A percentile compares a stretch with the other conserved stretches of the same genome.
Conservation (phyloP, 2,797 vertebrate species). For the Microctenopoma stevenorrisi region DNA sequence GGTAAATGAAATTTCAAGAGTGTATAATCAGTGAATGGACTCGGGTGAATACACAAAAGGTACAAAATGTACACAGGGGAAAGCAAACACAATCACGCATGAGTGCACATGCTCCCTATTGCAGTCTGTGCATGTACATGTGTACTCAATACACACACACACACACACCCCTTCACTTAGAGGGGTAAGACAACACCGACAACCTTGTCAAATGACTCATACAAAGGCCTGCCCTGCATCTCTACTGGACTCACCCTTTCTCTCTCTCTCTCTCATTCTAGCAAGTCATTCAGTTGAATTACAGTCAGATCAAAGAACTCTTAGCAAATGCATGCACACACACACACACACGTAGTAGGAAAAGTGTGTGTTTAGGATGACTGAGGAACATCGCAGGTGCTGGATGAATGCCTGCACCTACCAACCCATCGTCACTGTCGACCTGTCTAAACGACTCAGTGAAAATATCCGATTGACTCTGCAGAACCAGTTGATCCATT, state of each 20-base stretch:
- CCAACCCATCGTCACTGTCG: slow-evolving; percentile 43
- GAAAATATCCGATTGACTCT: slow-evolving; percentile 35
- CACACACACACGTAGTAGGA: slow-evolving; percentile 7
- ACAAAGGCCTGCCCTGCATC: slow-evolving; percentile 9
- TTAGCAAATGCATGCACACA: slow-evolving; percentile 9
- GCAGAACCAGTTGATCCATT: slow-evolving; percentile 11
- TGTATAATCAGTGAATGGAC: slow-evolving; percentile 45
- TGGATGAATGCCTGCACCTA: slow-evolving; percentile 50
- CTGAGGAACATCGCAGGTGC: slow-evolving; percentile 26
- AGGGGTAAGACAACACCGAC: slow-evolving; percentile 35
- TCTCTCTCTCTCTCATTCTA: neutral
- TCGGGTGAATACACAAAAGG: slow-evolving; percentile 44
- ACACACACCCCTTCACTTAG: slow-evolving; percentile 23
- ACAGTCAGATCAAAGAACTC: slow-evolving; percentile 26
- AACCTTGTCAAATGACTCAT: slow-evolving; percentile 50
- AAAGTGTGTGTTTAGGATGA: slow-evolving; percentile 46
- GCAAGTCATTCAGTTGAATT: slow-evolving; percentile 34
- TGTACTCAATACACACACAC: slow-evolving; percentile 6
- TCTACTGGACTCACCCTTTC: slow-evolving; percentile 5
- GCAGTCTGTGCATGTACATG: slow-evolving; percentile 26
- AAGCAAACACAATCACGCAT: slow-evolving; percentile 43
- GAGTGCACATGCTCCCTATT: slow-evolving; percentile 38
- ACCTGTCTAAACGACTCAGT: slow-evolving; percentile 46
- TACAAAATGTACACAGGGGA: slow-evolving; percentile 45
- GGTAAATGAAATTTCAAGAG: slow-evolving; percentile 41